phyloP scores from a whole-genome alignment of 2,113 vertebrate genomes.

The Istiophorus platypterus region DNA sequence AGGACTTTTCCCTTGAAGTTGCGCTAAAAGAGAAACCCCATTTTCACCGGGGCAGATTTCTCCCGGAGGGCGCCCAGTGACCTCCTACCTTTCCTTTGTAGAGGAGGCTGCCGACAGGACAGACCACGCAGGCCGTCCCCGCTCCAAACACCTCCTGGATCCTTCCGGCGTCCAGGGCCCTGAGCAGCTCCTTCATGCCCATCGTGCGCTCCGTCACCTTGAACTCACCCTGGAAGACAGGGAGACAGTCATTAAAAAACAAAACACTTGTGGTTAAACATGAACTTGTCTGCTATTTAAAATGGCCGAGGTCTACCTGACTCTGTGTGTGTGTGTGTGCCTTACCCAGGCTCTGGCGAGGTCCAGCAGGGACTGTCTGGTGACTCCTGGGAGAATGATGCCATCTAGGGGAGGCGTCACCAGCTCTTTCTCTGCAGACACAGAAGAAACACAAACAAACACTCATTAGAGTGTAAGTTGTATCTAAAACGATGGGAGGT shows the following conservation, averaged over 20 bases:
- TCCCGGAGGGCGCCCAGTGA: too few species aligned
- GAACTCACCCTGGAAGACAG: constrained; percentile 86
- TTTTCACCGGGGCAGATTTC: too few species aligned
- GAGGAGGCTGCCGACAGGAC: constrained; percentile 88
- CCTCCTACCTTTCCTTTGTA: constrained; percentile 86
- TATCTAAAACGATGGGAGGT: too few species aligned
- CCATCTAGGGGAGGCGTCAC: constrained; percentile 90
- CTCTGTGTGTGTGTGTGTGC: too few species aligned
- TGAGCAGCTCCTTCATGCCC: constrained; percentile 84
- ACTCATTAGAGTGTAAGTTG: neutral
- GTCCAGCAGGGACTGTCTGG: constrained; percentile 90
- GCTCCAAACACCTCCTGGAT: constrained; percentile 91
- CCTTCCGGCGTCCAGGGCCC: constrained; percentile 81
- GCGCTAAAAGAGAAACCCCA: neutral
- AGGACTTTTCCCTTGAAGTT: neutral
- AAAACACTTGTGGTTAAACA: too few species aligned
- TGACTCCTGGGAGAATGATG: constrained; percentile 91
- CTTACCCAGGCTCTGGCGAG: constrained; percentile 89
- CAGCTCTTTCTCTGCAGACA: constrained; percentile 85
- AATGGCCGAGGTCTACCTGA: too few species aligned
- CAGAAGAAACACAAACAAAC: constrained; percentile 11
- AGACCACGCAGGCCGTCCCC: constrained; percentile 92
- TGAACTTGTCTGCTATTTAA: too few species aligned
- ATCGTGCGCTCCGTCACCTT: constrained; percentile 86
- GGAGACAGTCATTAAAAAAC: too few species aligned